Evolutionary conservation across 1,140 invertebrate species (phyloP), one percentile per base, ranked within the genome.

Genomic region (Zaprionus tsacasi): DNA sequence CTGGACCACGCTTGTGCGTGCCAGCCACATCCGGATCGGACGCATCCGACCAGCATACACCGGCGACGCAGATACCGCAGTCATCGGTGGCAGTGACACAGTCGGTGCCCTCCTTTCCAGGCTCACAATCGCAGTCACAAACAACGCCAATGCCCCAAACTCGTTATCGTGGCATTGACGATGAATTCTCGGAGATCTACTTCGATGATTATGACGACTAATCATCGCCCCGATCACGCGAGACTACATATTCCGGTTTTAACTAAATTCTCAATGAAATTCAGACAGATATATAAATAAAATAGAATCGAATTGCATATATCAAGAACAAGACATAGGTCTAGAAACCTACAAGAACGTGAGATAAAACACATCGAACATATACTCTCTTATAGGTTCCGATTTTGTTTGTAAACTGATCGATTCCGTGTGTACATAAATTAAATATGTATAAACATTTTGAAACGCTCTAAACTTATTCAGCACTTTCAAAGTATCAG

Each of bases 151-250:
- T 7, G 15, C 5, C 52, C 2, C 21, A 65, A 15, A n/a, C 17
- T 1, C 66, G 43, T 3, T 77, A 68, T 57, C 68, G 65, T 10
- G 64, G 66, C 21, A 78, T 82, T 27, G 73, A 64, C 7, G 83
- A 87, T 27, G 77, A 81, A 38, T 88, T 83, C 36, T 78, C 83
- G 3, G 82, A 81, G 3, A 38, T 87, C 59, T 87, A 65, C n/a
- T 82, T 76, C 10, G 63, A 68, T 35, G 48, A 72, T 13, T 54
- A 57, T 6, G 67, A 70, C 0, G 55, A 79, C 8, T 80, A n/a
- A 70, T 4, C 2, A 40, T 2, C 15, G 11, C 11, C 45, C 38
- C 38, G 12, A 40, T 3, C 38, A 5, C 3, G 12, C 38, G 11
- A 40, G 12, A 8, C 6, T 15, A 45, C 6, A 17, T 15, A 15